phyloP scores from a whole-genome alignment of 2,797 vertebrate species.

The Hipposideros larvatus region DNA sequence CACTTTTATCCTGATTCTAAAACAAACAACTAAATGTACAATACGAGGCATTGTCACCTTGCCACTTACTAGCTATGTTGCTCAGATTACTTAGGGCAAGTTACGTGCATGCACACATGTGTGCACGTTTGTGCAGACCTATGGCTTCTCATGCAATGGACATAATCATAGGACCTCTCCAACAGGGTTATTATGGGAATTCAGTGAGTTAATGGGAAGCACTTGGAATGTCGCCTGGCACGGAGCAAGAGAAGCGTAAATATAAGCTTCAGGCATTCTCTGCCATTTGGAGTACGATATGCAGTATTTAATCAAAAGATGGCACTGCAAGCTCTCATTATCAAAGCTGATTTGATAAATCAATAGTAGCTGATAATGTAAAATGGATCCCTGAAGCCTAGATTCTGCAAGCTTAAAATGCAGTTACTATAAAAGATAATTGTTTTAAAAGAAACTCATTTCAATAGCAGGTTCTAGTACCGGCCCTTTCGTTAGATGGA shows the following conservation, averaged over 20 bases:
- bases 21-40: background rate
- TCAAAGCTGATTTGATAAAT: constrained; percentile 9
- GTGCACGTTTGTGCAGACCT: no score
- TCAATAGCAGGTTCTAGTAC: background rate
- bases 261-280: background rate
- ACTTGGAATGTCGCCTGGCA: background rate
- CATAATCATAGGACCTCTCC: background rate
- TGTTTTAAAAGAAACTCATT: constrained; percentile 4
- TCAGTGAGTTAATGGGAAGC: background rate
- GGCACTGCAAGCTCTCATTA: background rate
- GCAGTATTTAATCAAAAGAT: background rate
- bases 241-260: background rate
- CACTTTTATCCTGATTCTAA: background rate
- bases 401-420: background rate
- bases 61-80: background rate
- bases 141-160: background rate
- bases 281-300: background rate
- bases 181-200: background rate
- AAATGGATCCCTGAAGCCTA: background rate
- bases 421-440: background rate
- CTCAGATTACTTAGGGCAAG: background rate
- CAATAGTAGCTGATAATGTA: background rate
- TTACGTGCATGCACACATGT: background rate
- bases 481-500: background rate
- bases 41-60: background rate